Evolutionary conservation across 64 coral and sea anemone genomes (phyloP).

Genomic region (Pocillopora verrucosa): DNA sequence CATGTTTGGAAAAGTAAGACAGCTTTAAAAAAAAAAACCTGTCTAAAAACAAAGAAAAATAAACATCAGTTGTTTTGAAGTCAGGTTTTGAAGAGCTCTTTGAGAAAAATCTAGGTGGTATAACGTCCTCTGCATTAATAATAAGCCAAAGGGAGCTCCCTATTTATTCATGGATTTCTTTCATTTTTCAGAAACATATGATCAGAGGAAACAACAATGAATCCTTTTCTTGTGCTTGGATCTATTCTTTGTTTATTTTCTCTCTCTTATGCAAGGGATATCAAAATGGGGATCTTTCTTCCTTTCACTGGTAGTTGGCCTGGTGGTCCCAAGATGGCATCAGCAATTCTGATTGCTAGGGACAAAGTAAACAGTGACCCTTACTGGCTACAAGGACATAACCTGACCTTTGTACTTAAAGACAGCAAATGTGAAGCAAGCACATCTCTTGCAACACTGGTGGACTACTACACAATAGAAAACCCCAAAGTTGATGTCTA

Average conservation of each 20-base stretch:
- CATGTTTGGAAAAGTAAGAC: too few relatives aligned
- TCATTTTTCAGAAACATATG: constrained; percentile 3
- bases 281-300: constrained; percentile 68
- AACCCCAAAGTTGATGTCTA: constrained; percentile 57
- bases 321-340: constrained; percentile 74
- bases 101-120: too few relatives aligned
- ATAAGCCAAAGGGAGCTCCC: too few relatives aligned
- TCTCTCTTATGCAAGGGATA: background rate
- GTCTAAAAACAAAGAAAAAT: too few relatives aligned
- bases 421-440: constrained; percentile 54
- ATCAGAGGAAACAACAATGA: constrained; percentile 20
- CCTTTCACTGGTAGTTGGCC: constrained; percentile 66
- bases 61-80: too few relatives aligned
- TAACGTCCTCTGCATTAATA: too few relatives aligned
- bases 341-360: constrained; percentile 66
- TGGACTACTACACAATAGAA: constrained; percentile 40
- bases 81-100: too few relatives aligned
- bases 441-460: constrained; percentile 28
- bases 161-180: background rate
- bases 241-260: background rate
- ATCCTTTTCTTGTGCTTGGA: background rate
- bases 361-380: constrained; percentile 59
- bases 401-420: constrained; percentile 39
- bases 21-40: too few relatives aligned
- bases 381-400: constrained; percentile 53